These are phyloP conservation scores for Hormiphora californensis DNA, from an alignment of 37 sponge, comb jelly and placozoan genomes.

Conservation along the genomic window DNA sequence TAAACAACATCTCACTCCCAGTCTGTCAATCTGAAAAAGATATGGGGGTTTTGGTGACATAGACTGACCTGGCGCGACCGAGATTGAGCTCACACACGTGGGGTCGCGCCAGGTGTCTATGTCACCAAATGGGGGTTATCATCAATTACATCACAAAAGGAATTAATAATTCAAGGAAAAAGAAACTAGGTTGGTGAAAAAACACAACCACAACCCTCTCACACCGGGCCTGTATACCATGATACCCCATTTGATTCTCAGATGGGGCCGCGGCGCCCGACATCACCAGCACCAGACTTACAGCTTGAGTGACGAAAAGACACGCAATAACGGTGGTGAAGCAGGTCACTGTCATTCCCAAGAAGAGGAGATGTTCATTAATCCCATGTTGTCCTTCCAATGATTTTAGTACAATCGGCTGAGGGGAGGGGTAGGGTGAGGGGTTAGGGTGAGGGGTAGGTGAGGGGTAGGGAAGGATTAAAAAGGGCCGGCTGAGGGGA, in stretches of 20 bases:
- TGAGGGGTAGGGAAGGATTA: no score
- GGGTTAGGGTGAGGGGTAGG: not conserved
- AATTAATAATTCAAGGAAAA: no score
- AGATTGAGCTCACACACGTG: no score
- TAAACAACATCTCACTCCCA: not conserved
- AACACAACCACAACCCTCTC: not conserved
- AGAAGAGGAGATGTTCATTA: not conserved
- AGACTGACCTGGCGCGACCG: no score
- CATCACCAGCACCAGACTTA: not conserved
- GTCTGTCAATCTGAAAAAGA: constrained; percentile 11
- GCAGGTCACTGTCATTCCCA: not conserved
- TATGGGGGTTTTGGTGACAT: no score
- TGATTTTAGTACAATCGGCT: not conserved
- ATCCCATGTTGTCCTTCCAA: not conserved
- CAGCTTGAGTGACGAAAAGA: not conserved
- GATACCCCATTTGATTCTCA: not conserved
- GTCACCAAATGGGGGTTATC: no score
- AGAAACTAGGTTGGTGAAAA: no score
- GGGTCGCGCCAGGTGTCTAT: no score
- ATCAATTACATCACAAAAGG: no score
- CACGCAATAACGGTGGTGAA: not conserved
- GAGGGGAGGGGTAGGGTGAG: not conserved
- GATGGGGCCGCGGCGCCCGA: not conserved
- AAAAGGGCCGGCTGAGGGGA: no score
- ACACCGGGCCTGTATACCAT: not conserved